A percentile compares a stretch with the other conserved stretches of the same genome.
Evolutionary conservation across 2,888 invertebrate species (phyloP).

Genomic region (Melanophora roralis): DNA sequence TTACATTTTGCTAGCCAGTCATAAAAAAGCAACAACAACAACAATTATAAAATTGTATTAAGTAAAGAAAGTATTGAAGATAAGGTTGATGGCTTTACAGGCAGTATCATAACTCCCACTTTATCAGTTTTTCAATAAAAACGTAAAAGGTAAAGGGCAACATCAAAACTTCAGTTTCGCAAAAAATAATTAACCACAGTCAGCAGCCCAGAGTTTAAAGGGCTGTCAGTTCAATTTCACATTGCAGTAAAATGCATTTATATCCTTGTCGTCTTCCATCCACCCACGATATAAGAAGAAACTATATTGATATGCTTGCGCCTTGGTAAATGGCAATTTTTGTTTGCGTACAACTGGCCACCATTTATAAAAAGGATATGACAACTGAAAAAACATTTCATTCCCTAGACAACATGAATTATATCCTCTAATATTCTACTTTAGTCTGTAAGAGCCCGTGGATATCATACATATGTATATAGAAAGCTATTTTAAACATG

Average conservation of each 20-base stretch:
- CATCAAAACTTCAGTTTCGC: slow-evolving; percentile 12
- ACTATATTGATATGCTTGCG: slow-evolving; percentile 31
- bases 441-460: slow-evolving; percentile 52
- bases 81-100: neutral
- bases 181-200: slow-evolving; percentile 58
- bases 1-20: slow-evolving; percentile 19
- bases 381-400: slow-evolving; percentile 49
- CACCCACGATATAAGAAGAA: neutral
- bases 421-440: slow-evolving; percentile 63
- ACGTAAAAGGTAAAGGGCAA: neutral
- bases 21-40: slow-evolving; percentile 7
- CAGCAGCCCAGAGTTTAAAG: slow-evolving; percentile 19
- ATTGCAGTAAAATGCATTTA: neutral
- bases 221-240: no score
- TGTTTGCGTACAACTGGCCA: slow-evolving; percentile 28
- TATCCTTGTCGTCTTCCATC: slow-evolving; percentile 25
- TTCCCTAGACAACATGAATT: slow-evolving; percentile 60
- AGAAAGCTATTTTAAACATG: slow-evolving; percentile 37
- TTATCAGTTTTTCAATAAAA: neutral
- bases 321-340: slow-evolving; percentile 20
- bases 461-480: neutral
- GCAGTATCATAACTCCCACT: slow-evolving; percentile 4
- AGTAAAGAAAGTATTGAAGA: neutral
- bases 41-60: slow-evolving; percentile 30
- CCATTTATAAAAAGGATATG: neutral